Evolutionary conservation across 1,140 invertebrate species (phyloP).

Genomic region (Samia ricini): DNA sequence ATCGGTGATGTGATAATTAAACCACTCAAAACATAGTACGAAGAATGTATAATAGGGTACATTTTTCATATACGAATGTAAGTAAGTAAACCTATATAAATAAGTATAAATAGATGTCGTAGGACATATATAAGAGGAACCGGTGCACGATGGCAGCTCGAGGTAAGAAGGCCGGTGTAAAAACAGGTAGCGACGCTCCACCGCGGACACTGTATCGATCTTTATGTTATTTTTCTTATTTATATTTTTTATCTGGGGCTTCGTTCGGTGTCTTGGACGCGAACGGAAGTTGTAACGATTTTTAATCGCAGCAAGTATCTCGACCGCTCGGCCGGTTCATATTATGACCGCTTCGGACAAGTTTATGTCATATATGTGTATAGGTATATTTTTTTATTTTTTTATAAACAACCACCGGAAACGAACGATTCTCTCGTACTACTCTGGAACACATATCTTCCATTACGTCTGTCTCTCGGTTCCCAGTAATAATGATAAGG

Average conservation of each 20-base stretch:
- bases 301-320: conserved; percentile 75
- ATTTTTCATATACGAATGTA: background rate
- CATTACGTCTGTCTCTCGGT: conserved; percentile 61
- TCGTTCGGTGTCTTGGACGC: conserved; percentile 54
- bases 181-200: conserved; percentile 73
- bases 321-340: conserved; percentile 57
- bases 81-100: background rate
- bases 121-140: background rate
- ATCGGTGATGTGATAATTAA: background rate
- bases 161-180: conserved; percentile 60
- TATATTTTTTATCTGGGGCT: conserved; percentile 72
- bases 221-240: conserved; percentile 75
- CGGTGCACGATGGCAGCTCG: conserved; percentile 41
- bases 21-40: background rate
- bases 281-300: conserved; percentile 76
- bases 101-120: conserved; percentile 2
- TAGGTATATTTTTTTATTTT: conserved; percentile 39
- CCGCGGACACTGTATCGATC: conserved; percentile 55
- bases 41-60: background rate
- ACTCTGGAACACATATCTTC: conserved; percentile 69
- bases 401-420: conserved; percentile 74
- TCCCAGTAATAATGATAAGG: conserved; percentile 63
- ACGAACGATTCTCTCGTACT: conserved; percentile 52
- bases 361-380: conserved; percentile 31
- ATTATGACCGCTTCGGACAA: conserved; percentile 51